These are phyloP conservation scores for Dasypolia templi DNA, from an alignment of 2,888 invertebrate genomes.

Conservation along the genomic window DNA sequence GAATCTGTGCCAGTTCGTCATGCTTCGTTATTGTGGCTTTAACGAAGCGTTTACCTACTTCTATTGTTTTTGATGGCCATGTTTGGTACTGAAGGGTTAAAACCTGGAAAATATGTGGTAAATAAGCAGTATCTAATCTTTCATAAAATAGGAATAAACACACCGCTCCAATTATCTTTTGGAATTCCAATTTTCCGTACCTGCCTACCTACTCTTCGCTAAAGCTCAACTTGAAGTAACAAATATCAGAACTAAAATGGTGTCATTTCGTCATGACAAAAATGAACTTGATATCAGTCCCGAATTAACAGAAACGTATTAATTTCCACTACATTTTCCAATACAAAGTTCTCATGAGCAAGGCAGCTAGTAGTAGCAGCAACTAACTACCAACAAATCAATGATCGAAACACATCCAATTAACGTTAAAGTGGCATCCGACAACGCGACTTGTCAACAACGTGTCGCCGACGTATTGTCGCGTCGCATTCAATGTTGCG, in stretches of 20 bases:
- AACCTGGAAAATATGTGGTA: too few species aligned
- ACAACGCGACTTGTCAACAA: conserved; percentile 74
- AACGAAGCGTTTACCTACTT: too few species aligned
- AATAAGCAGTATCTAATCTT: too few species aligned
- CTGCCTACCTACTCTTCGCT: too few species aligned
- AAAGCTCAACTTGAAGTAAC: too few species aligned
- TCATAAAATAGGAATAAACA: too few species aligned
- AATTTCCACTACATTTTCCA: background rate
- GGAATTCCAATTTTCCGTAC: too few species aligned
- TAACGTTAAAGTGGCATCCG: conserved; percentile 73
- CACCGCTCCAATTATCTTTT: too few species aligned
- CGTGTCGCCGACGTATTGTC: conserved; percentile 83
- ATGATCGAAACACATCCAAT: conserved; percentile 74
- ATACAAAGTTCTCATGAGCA: conserved; percentile 23
- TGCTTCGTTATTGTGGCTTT: too few species aligned
- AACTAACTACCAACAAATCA: conserved; percentile 62
- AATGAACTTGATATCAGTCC: background rate
- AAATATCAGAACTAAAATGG: background rate
- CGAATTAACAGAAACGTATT: background rate
- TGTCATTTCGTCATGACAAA: background rate
- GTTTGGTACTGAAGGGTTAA: too few species aligned
- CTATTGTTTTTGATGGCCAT: too few species aligned
- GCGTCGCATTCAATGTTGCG: conserved; percentile 79
- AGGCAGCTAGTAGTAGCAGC: background rate
- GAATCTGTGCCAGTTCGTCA: conserved; percentile 7